Conservation (phyloP, 2,113 vertebrate species). For the Mobula hypostoma region DNA sequence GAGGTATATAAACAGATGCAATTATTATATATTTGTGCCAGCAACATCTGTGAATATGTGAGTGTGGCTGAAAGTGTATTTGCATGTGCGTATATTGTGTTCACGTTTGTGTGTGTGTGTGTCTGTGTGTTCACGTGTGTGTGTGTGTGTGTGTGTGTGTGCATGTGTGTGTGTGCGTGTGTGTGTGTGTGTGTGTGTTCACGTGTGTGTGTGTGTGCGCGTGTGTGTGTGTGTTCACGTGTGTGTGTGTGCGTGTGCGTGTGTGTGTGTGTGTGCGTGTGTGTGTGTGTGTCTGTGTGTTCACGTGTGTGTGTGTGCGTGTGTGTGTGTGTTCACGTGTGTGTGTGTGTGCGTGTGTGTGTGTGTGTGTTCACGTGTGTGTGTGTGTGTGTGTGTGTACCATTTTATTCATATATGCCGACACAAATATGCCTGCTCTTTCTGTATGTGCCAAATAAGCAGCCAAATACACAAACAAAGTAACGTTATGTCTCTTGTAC, state of each 20-base stretch:
- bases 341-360: no score
- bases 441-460: background rate
- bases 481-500: conserved; percentile 14
- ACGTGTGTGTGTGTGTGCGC: no score
- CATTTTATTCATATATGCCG: background rate
- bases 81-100: no score
- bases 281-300: no score
- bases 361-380: no score
- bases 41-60: background rate
- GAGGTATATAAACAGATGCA: background rate
- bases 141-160: background rate
- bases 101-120: no score
- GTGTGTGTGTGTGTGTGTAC: background rate
- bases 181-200: background rate
- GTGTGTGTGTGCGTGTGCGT: no score
- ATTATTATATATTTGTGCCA: background rate
- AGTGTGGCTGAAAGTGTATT: no score
- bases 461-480: background rate
- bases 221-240: background rate
- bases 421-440: background rate
- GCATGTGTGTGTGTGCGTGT: no score
- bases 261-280: background rate
- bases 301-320: background rate
- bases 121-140: no score
- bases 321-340: background rate